Evolutionary conservation across 2,797 vertebrate genomes (phyloP).

Genomic region (Neoniphon sammara): DNA sequence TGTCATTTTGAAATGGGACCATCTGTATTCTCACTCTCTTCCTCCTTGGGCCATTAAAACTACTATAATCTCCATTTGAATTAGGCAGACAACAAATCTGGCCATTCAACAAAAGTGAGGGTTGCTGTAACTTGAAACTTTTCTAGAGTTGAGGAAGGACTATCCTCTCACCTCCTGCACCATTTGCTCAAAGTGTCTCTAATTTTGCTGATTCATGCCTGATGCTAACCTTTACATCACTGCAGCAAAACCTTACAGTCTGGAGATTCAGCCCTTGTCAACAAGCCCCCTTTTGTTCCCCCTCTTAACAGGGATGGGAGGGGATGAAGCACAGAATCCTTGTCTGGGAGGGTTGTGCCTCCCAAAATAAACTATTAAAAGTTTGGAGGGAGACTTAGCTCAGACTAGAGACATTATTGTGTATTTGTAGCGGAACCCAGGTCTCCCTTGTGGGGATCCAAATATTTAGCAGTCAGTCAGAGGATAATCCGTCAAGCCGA

Average conservation of each 20-base stretch:
- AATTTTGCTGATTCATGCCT: neutral
- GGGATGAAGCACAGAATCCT: conserved; percentile 35
- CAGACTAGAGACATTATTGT: conserved; percentile 30
- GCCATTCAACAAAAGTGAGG: neutral
- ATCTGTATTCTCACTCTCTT: too few relatives aligned
- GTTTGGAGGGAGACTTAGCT: conserved; percentile 23
- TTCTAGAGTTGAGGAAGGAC: too few relatives aligned
- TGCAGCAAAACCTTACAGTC: conserved; percentile 15
- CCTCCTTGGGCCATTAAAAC: too few relatives aligned
- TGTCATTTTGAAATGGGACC: too few relatives aligned
- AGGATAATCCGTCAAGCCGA: conserved; percentile 33
- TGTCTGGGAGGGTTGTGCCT: conserved; percentile 21
- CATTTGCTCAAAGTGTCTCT: neutral
- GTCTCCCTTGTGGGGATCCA: conserved; percentile 15
- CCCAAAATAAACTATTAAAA: conserved; percentile 43
- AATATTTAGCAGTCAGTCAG: conserved; percentile 26
- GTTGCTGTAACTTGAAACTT: too few relatives aligned
- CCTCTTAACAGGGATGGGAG: conserved; percentile 22
- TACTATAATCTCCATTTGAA: neutral
- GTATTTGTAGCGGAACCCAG: conserved; percentile 1
- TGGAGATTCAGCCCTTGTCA: conserved; percentile 36
- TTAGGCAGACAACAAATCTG: neutral
- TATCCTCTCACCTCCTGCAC: too few relatives aligned
- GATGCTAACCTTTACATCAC: conserved; percentile 33
- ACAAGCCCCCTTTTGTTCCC: conserved; percentile 37